Evolutionary conservation across 2,888 invertebrate species (phyloP).

Genomic region (Penaeus monodon): DNA sequence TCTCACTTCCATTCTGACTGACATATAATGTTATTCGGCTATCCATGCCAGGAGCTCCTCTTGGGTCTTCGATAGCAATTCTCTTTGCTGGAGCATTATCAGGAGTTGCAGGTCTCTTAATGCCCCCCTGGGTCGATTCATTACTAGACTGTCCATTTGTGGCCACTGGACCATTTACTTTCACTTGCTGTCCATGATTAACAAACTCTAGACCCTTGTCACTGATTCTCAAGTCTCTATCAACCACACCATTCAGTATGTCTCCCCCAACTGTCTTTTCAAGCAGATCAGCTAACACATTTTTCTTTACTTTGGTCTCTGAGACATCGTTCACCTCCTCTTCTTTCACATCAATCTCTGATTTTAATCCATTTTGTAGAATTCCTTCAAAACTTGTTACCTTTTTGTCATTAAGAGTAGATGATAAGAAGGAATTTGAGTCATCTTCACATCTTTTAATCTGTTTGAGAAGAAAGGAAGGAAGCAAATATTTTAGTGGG

Average conservation of each 20-base stretch:
- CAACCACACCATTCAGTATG: slow-evolving; percentile 64
- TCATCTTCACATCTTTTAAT: slow-evolving; percentile 55
- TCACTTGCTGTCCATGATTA: slow-evolving; percentile 46
- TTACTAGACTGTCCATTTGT: slow-evolving; percentile 52
- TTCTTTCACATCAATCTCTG: slow-evolving; percentile 41
- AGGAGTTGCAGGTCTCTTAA: slow-evolving; percentile 60
- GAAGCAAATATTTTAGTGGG: neutral
- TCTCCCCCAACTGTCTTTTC: slow-evolving; percentile 74
- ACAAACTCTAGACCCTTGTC: slow-evolving; percentile 76
- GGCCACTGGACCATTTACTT: slow-evolving; percentile 50
- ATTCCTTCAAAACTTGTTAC: slow-evolving; percentile 64
- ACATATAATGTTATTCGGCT: slow-evolving; percentile 64
- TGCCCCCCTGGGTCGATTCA: slow-evolving; percentile 51
- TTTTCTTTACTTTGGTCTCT: slow-evolving; percentile 66
- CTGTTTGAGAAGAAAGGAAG: slow-evolving; percentile 24
- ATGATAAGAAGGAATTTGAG: slow-evolving; percentile 36
- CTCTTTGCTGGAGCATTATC: slow-evolving; percentile 63
- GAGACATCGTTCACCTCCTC: slow-evolving; percentile 20
- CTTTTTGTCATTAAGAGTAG: slow-evolving; percentile 44
- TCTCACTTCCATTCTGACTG: slow-evolving; percentile 64
- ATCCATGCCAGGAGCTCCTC: slow-evolving; percentile 46
- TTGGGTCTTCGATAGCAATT: slow-evolving; percentile 61
- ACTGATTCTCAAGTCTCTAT: slow-evolving; percentile 74
- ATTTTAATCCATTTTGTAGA: slow-evolving; percentile 61
- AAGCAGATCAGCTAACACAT: slow-evolving; percentile 84